Base-by-base conservation (phyloP, 2,797 vertebrate genomes). In the Melanotaenia nigrans region DNA sequence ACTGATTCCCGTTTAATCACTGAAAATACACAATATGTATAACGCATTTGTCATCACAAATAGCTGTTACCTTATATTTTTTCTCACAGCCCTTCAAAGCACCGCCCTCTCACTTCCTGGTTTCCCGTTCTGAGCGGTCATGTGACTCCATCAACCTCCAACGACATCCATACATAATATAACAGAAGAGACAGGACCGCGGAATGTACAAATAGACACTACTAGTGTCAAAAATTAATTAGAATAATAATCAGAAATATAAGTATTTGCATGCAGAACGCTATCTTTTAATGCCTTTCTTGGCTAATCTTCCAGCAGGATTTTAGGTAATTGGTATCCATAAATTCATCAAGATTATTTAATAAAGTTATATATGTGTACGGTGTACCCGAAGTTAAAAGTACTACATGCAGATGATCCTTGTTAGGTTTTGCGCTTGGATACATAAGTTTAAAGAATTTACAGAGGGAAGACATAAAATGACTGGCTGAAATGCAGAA, bases 31-130 rank as follows among this genome's bases (percentile, higher is more conserved):
- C 0, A 9, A 0, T 22, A 0, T 33, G 1, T 9, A 6, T 60
- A 59, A 22, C 33, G 2, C 51, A 1, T 0, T 24, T 33, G 4
- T 7, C 2, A 22, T 25, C 0, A 22, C 22, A 38, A 56, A 0
- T 0, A 58, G 20, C 1, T 3, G 1, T 69, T 90, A 91, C 89
- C 89, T 90, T 87, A 60, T 14, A 4, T 18, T 45, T 70, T 69
- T 79, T 68, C 71, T 78, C 69, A 57, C 81, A 74, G 79, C 24
- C 24, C 71, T 18, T 65, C 42, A 11, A 68, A 73, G 68, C 78
- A 33, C 84, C 80, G 70, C 83, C 87, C 78, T 72, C 73, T 53
- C 54, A 32, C 84, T 91, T 92, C 90, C 92, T 65, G 83, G 59
- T 83, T 82, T 12, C 24, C 45, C 13, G 47, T 33, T 35, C 25